Conservation (phyloP, 2,888 invertebrate genomes). For the Lithophane ornitopus region DNA sequence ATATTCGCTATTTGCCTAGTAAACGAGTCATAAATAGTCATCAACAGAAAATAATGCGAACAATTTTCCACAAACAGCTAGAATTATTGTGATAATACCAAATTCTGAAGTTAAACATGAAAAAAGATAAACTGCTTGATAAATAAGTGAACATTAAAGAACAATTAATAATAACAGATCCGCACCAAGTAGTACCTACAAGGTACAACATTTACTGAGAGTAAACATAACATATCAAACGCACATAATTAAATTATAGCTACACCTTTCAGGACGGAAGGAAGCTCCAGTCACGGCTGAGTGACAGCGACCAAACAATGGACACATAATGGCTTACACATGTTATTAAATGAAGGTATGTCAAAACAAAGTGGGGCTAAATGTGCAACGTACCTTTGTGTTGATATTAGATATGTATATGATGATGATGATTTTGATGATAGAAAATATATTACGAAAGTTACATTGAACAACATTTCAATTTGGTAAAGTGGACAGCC, state of each 20-base stretch:
- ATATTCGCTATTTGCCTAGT: background rate
- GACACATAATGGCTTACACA: constrained; percentile 46
- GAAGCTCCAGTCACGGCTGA: constrained; percentile 53
- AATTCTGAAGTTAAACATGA: background rate
- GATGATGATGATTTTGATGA: background rate
- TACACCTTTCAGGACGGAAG: constrained; percentile 60
- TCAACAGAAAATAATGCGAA: background rate
- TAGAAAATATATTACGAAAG: background rate
- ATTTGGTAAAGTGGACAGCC: background rate
- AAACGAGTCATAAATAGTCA: background rate
- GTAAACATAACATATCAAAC: constrained; percentile 23
- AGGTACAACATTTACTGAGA: constrained; percentile 20
- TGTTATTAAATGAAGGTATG: constrained; percentile 49
- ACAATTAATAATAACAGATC: background rate
- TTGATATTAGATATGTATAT: background rate
- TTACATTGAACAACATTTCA: background rate
- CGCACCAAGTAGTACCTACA: background rate
- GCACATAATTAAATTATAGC: constrained; percentile 53
- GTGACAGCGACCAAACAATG: constrained; percentile 57
- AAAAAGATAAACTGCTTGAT: background rate
- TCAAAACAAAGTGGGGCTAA: constrained; percentile 46
- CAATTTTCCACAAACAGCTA: too few species aligned
- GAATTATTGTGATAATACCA: background rate
- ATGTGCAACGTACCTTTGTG: constrained; percentile 27
- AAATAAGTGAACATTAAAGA: background rate